Evolutionary conservation across 1,140 invertebrate genomes (phyloP).

Genomic region (Penaeus vannamei): DNA sequence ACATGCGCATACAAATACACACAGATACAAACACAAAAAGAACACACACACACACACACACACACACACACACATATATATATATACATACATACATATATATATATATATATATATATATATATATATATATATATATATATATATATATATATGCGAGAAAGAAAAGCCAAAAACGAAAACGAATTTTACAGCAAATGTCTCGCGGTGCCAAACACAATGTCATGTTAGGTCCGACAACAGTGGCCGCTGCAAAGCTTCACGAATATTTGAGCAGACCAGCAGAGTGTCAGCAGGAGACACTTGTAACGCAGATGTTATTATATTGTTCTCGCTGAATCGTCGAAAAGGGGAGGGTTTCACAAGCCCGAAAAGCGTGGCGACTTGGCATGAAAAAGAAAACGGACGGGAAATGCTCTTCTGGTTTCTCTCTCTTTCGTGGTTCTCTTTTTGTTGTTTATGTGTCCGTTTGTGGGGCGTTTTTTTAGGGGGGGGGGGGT

Average conservation of each 20-base stretch:
- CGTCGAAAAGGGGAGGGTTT: no score
- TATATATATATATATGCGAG: not conserved
- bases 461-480: conserved; percentile 13
- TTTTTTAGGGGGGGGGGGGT: not conserved
- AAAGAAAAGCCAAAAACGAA: not conserved
- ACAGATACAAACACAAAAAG: not conserved
- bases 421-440: no score
- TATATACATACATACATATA: not conserved
- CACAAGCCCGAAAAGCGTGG: no score
- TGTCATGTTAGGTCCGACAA: not conserved
- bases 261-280: no score
- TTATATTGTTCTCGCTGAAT: no score
- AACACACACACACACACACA: conserved; percentile 16
- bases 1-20: no score
- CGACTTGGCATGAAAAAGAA: no score
- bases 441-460: not conserved
- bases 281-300: no score
- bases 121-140: conserved; percentile 6
- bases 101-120: conserved; percentile 29
- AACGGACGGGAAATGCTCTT: no score
- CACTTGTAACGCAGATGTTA: no score
- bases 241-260: not conserved
- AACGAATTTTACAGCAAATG: not conserved
- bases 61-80: not conserved
- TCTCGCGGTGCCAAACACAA: not conserved